Percentiles rank a stretch among this genome's conserved stretches.
Evolutionary conservation across 2,113 vertebrate species (phyloP).

Genomic region (Clupea harengus): DNA sequence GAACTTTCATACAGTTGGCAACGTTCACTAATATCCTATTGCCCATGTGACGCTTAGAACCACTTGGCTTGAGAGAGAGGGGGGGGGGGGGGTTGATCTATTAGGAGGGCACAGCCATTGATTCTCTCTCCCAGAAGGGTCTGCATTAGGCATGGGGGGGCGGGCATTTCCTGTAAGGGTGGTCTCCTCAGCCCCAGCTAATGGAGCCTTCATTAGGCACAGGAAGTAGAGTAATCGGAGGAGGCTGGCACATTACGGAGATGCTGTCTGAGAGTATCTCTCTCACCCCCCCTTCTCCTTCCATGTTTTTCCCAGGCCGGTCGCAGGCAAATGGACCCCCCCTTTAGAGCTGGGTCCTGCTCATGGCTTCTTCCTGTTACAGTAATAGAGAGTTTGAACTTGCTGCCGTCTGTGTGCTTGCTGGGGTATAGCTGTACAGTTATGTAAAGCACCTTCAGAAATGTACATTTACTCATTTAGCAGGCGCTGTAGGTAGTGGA

Average conservation of each 20-base stretch:
- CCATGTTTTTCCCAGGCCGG: too few species aligned
- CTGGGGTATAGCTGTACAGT: too few species aligned
- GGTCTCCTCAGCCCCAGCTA: constrained; percentile 12
- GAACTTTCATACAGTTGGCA: constrained; percentile 36
- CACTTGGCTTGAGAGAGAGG: constrained; percentile 25
- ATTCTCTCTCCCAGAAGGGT: constrained; percentile 36
- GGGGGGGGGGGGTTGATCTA: too few species aligned
- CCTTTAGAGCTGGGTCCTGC: too few species aligned
- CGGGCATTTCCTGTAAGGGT: constrained; percentile 21
- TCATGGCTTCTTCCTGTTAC: too few species aligned
- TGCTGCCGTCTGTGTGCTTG: too few species aligned
- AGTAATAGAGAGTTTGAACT: too few species aligned
- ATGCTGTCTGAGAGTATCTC: constrained; percentile 14
- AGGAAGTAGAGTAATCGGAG: constrained; percentile 32
- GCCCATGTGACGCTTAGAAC: constrained; percentile 1
- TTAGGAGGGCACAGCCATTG: constrained; percentile 25
- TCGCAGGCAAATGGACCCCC: too few species aligned
- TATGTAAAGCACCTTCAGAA: too few species aligned
- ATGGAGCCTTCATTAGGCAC: constrained; percentile 24
- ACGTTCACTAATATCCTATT: constrained; percentile 16
- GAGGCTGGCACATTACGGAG: constrained; percentile 35
- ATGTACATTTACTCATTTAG: too few species aligned
- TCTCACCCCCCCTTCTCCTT: too few species aligned
- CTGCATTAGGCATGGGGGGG: background rate
- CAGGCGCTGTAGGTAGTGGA: too few species aligned